Percentiles rank a stretch among this genome's conserved stretches.
Evolutionary conservation across 2,113 vertebrate genomes (phyloP).

Genomic region (Macrotus californicus): DNA sequence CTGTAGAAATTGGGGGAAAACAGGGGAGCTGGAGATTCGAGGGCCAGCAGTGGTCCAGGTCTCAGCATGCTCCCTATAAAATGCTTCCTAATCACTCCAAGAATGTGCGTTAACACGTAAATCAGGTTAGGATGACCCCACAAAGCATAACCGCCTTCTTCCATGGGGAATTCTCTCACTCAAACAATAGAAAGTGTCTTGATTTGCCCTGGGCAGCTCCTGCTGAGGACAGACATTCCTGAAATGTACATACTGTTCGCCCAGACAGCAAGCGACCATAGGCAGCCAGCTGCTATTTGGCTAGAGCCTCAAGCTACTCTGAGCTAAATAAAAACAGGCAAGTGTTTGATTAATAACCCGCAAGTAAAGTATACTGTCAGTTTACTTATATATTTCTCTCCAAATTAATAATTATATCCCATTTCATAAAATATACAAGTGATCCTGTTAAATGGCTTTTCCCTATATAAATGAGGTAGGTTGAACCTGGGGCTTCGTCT

Average conservation of each 20-base stretch:
- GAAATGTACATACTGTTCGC: not conserved
- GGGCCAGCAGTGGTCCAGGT: not conserved
- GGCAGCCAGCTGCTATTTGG: not conserved
- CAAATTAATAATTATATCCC: not conserved
- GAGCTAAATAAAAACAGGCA: not conserved
- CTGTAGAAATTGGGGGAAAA: not conserved
- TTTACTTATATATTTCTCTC: not conserved
- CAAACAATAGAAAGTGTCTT: not conserved
- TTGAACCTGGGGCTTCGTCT: not conserved
- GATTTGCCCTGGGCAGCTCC: not conserved
- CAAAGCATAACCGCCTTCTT: not conserved
- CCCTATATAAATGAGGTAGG: not conserved
- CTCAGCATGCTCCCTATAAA: not conserved
- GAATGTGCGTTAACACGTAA: conserved; percentile 1
- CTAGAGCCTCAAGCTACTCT: not conserved
- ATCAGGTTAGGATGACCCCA: not conserved
- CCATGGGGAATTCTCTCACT: not conserved
- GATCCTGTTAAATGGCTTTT: not conserved
- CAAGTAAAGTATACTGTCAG: not conserved
- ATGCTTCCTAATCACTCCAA: not conserved
- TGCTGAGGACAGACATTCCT: not conserved
- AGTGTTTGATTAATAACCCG: not conserved
- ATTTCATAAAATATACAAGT: not conserved
- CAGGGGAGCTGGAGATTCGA: not conserved
- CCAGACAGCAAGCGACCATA: not conserved